phyloP scores from a whole-genome alignment of 2,888 invertebrate genomes.

The Leucozona laternaria region DNA sequence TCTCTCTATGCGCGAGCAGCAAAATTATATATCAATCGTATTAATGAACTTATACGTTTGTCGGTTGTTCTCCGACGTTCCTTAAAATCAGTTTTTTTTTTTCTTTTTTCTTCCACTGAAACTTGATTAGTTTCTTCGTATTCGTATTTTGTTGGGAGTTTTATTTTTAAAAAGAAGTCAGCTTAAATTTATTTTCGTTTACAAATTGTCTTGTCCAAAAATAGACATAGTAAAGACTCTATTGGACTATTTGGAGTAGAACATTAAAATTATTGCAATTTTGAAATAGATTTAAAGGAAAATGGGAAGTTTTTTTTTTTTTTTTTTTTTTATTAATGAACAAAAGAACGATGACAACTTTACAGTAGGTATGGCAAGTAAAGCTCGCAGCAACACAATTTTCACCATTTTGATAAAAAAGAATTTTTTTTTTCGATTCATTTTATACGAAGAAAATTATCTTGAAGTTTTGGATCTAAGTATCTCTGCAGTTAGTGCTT shows the following conservation, averaged over 20 bases:
- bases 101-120: conserved; percentile 34
- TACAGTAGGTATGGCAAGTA: conserved; percentile 11
- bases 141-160: not conserved
- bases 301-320: not conserved
- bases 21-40: conserved; percentile 12
- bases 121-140: conserved; percentile 36
- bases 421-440: no score
- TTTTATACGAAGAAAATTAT: no score
- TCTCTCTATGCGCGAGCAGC: not conserved
- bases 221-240: conserved; percentile 36
- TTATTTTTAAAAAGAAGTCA: conserved; percentile 11
- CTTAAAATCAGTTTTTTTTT: not conserved
- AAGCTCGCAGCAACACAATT: no score
- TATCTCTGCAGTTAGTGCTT: no score
- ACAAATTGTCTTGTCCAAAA: conserved; percentile 26
- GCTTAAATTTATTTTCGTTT: conserved; percentile 14
- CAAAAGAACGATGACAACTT: not conserved
- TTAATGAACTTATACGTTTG: conserved; percentile 29
- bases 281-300: conserved; percentile 1
- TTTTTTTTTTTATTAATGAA: not conserved
- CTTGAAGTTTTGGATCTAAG: no score
- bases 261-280: conserved; percentile 29
- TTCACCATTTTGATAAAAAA: no score
- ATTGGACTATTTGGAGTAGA: conserved; percentile 42
- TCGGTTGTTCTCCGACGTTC: conserved; percentile 3